Conservation (phyloP, 2,888 invertebrate species). For the Branchellion lobata region DNA sequence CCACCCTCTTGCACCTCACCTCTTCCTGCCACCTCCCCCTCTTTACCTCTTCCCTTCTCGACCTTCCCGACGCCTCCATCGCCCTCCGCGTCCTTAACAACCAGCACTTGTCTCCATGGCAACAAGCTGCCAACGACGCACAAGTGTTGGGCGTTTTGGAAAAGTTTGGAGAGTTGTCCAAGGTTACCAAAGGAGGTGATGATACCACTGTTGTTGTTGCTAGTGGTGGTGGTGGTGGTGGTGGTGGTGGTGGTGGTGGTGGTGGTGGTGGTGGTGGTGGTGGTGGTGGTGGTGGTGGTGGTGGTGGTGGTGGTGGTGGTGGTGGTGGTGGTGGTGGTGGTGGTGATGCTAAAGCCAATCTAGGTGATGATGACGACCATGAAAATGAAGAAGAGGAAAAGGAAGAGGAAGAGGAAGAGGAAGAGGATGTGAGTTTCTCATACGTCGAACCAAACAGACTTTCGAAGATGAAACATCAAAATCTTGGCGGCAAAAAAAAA, state of each 20-base stretch:
- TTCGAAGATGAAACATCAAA: background rate
- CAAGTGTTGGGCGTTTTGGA: background rate
- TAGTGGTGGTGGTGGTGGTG: background rate
- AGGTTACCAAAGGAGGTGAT: background rate
- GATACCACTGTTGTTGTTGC: background rate
- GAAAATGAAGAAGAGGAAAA: background rate
- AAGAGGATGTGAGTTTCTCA: background rate
- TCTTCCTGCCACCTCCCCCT: conserved; percentile 1
- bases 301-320: too few relatives aligned
- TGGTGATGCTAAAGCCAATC: too few relatives aligned
- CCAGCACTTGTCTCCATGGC: conserved; percentile 18
- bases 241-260: too few relatives aligned
- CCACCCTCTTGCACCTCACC: conserved; percentile 30
- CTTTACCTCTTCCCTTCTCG: conserved; percentile 26
- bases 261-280: too few relatives aligned
- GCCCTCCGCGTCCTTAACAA: conserved; percentile 25
- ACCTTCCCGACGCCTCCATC: conserved; percentile 30
- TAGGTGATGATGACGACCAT: too few relatives aligned
- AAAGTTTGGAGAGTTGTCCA: background rate
- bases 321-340: too few relatives aligned
- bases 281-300: too few relatives aligned
- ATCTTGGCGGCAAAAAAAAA: too few relatives aligned
- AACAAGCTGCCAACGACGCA: background rate
- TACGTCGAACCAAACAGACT: background rate
- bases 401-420: background rate